phyloP scores from a whole-genome alignment of 1,140 invertebrate genomes.

The Magallana angulata region DNA sequence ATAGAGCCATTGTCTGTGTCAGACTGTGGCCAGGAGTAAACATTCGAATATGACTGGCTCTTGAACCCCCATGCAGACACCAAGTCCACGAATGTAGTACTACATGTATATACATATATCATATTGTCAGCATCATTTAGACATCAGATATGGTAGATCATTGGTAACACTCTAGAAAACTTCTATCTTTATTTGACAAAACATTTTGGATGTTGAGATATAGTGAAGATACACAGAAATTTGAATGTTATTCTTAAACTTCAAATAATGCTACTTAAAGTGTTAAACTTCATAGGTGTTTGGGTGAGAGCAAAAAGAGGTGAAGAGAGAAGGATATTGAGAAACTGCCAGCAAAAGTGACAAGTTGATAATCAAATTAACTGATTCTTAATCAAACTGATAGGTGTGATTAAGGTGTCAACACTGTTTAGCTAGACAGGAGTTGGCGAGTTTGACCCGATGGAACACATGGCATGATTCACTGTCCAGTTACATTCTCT shows the following conservation, averaged over 20 bases:
- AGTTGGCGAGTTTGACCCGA: background rate
- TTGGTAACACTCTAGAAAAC: no score
- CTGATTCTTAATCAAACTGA: background rate
- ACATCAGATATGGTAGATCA: background rate
- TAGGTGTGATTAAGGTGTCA: background rate
- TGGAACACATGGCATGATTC: background rate
- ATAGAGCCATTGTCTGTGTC: conserved; percentile 9
- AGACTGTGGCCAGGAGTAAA: background rate
- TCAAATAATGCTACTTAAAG: no score
- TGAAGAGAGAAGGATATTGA: background rate
- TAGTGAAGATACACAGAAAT: no score
- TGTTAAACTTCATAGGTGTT: no score
- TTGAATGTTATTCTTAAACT: no score
- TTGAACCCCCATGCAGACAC: background rate
- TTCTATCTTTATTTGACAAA: no score
- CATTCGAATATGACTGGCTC: background rate
- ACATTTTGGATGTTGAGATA: no score
- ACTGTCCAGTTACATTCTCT: background rate
- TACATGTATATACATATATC: background rate
- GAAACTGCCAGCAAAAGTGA: background rate
- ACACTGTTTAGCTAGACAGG: background rate
- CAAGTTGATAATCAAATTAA: background rate
- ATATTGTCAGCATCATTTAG: background rate
- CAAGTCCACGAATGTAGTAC: background rate
- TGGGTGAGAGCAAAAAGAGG: no score